Base-by-base conservation (phyloP, 2,797 vertebrate genomes). In the Clarias laeviceps region DNA sequence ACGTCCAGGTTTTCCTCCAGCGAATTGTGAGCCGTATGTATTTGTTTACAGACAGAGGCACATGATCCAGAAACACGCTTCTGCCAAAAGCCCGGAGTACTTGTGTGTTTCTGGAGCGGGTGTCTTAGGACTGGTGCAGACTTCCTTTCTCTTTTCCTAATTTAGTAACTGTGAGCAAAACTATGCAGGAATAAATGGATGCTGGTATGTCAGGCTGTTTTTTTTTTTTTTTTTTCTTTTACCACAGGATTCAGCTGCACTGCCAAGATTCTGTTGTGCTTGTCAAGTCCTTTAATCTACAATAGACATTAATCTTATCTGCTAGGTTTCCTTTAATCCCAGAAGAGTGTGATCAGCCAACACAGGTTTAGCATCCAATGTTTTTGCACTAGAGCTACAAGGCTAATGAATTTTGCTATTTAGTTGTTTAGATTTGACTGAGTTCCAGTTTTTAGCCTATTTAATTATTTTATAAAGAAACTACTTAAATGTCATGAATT, bases 81-180 rank as follows among this genome's bases (percentile, higher is more conserved):
- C 76, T 40, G 76, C 76, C 57, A n/a, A 61, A 14, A 62, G 76
- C 32, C 15, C 2, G 1, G 57, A 79, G 57, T 18, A 40, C 9
- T 37, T 32, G 24, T 32, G 37, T 18, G 9, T 64, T 73, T 77
- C 61, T 84, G 61, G 70, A 24, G 37, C 20, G n/a, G 29, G 40
- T 57, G 62, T 77, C 45, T 22, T 57, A 24, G 29, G 20, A 18
- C 79, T 84, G 74, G 50, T 8, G 15, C 32, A 68, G 62, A 2
- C 74, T 29, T 29, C 24, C 50, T 68, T 84, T 40, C 90, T 64
- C 82, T 89, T 91, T 94, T 94, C 94, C 93, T 94, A 93, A 94
- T 95, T 95, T 95, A 95, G 94, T 92, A 94, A 93, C 93, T 91
- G 14, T 90, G 89, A 89, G 88, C 93, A 92, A 92, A 95, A 93